Percentiles rank a stretch among this genome's conserved stretches.
Conservation (phyloP, 2,113 vertebrate genomes). For the Salvelinus namaycush region DNA sequence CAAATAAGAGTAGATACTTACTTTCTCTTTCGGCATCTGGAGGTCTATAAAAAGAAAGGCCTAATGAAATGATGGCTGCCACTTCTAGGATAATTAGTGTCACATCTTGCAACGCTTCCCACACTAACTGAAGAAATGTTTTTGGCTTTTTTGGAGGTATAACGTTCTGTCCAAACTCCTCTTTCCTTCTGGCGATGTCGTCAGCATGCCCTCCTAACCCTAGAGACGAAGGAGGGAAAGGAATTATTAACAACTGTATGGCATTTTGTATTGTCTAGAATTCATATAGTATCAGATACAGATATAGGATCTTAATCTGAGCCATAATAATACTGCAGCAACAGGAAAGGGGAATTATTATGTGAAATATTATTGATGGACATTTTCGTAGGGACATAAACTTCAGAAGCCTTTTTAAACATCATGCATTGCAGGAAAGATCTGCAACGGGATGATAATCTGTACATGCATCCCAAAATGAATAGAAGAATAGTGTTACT, state of each 20-base stretch:
- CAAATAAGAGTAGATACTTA: conserved; percentile 57
- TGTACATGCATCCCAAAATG: no score
- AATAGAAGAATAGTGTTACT: no score
- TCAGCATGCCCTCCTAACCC: conserved; percentile 88
- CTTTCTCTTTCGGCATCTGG: conserved; percentile 84
- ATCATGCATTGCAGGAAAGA: no score
- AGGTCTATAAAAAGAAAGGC: conserved; percentile 96
- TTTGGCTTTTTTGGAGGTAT: conserved; percentile 99
- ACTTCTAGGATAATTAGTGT: conserved; percentile 98
- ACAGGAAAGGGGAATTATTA: no score
- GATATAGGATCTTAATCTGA: no score
- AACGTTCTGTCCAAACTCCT: conserved; percentile 91
- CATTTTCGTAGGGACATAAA: no score
- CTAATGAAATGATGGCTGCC: conserved; percentile 93
- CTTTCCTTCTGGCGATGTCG: conserved; percentile 89
- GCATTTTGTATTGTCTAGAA: background rate
- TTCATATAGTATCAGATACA: background rate
- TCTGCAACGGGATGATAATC: no score
- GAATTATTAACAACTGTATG: background rate
- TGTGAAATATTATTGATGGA: no score
- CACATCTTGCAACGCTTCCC: conserved; percentile 98
- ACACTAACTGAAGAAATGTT: conserved; percentile 98
- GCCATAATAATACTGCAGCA: no score
- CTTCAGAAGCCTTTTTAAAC: no score
- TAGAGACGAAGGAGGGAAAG: conserved; percentile 50